Evolutionary conservation across 2,888 invertebrate genomes (phyloP), one percentile per base, ranked within the genome.

Genomic region (Ephialtes manifestator): DNA sequence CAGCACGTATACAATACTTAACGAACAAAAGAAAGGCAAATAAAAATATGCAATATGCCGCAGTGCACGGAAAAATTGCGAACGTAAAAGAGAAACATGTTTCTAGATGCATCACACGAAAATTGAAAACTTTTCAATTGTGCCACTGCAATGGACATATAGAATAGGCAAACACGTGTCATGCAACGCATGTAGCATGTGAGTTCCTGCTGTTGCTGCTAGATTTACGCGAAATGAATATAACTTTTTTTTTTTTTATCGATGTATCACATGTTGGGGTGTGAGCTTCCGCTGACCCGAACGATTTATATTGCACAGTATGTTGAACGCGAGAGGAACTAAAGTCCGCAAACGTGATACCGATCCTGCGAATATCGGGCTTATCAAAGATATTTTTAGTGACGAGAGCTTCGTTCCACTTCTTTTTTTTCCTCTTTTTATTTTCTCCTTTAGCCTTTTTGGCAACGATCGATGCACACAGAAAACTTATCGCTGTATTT

Each of bases 101-200:
- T 1, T 20, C n/a, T 18, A 18, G 20, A 43, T 39, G 51, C 28
- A 60, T 43, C 53, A 20, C 31, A n/a, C 43, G 72, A 67, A 81
- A 84, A 84, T 84, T 81, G 76, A 60, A 76, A 65, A 72, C n/a
- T 65, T 67, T 83, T 80, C 65, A 24, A n/a, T 20, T 31, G 51
- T 20, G 13, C 20, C 60, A 46, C 13, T 55, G 65, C 31, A 20
- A 24, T 1, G 3, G 11, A n/a, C 18, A 20, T 63, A 60, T 63
- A 71, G 53, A 55, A 76, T 71, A 58, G 4, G 13, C 28, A 55
- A 55, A 46, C 58, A 70, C 35, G 46, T 70, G 70, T 58, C 60
- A 31, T 60, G 46, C 46, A 48, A 70, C 28, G 70, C 60, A n/a
- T n/a, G 78, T 51, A 20, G 63, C 68, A 80, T 80, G 75, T 80